Evolutionary conservation across 1,140 invertebrate genomes (phyloP).

Genomic region (Solenopsis fugax): DNA sequence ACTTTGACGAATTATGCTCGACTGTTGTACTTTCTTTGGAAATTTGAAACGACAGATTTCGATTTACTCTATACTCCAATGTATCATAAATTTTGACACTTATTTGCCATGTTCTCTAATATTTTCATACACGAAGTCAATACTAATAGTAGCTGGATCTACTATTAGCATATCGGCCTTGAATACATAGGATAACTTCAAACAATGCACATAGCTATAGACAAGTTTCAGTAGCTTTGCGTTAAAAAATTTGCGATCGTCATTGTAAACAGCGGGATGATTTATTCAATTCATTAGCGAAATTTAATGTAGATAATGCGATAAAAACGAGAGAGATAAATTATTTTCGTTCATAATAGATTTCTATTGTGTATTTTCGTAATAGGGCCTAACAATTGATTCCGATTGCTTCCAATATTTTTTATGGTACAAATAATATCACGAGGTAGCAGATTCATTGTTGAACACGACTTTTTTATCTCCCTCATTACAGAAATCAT

Average conservation of each 20-base stretch:
- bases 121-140: neutral
- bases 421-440: neutral
- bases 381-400: neutral
- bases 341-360: constrained; percentile 21
- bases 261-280: neutral
- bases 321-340: constrained; percentile 5
- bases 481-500: neutral
- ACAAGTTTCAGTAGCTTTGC: neutral
- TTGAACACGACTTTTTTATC: neutral
- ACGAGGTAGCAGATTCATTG: neutral
- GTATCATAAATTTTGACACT: neutral
- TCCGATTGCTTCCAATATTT: constrained; percentile 7
- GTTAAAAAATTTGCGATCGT: neutral
- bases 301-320: neutral
- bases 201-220: neutral
- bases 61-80: neutral
- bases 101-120: neutral
- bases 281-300: neutral
- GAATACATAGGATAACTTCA: neutral
- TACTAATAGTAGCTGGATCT: neutral
- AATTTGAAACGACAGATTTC: neutral
- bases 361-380: neutral
- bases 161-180: neutral
- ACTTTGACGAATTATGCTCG: neutral
- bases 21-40: neutral